These are phyloP conservation scores for Montipora cactus DNA, from an alignment of 64 coral and sea anemone species.

Conservation along the genomic window DNA sequence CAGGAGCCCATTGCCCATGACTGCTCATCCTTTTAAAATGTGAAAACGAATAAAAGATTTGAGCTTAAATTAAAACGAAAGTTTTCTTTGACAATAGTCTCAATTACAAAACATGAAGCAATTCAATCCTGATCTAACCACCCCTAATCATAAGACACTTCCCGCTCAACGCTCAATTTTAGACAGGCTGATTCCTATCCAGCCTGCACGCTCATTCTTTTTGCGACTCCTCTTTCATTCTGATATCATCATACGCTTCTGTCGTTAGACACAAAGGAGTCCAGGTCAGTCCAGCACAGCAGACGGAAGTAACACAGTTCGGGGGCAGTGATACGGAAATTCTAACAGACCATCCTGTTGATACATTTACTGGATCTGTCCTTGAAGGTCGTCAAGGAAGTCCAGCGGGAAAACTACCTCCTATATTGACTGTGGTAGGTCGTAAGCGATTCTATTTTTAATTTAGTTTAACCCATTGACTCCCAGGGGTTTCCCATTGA, in stretches of 20 bases:
- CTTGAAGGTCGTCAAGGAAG: constrained; percentile 75
- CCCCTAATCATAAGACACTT: no score
- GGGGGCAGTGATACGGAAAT: constrained; percentile 62
- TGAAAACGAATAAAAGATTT: no score
- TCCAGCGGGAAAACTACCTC: constrained; percentile 88
- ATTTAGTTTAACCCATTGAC: no score
- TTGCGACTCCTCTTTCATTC: no score
- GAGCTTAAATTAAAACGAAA: no score
- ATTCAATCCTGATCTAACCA: no score
- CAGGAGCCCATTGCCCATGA: no score
- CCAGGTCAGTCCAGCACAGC: constrained; percentile 81
- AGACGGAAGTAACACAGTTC: constrained; percentile 71
- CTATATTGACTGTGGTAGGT: constrained; percentile 51
- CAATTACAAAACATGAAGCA: no score
- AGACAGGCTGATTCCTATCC: not conserved
- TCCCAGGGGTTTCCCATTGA: no score
- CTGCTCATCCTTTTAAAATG: no score
- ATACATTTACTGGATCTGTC: constrained; percentile 22
- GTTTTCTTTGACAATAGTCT: no score
- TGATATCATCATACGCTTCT: not conserved
- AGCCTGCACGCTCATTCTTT: not conserved
- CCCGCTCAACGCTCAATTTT: not conserved
- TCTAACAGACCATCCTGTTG: constrained; percentile 26
- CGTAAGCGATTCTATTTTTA: not conserved
- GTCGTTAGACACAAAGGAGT: constrained; percentile 80